These are phyloP conservation scores for Ridgeia piscesae DNA, from an alignment of 1,140 invertebrate genomes.

Conservation along the genomic window DNA sequence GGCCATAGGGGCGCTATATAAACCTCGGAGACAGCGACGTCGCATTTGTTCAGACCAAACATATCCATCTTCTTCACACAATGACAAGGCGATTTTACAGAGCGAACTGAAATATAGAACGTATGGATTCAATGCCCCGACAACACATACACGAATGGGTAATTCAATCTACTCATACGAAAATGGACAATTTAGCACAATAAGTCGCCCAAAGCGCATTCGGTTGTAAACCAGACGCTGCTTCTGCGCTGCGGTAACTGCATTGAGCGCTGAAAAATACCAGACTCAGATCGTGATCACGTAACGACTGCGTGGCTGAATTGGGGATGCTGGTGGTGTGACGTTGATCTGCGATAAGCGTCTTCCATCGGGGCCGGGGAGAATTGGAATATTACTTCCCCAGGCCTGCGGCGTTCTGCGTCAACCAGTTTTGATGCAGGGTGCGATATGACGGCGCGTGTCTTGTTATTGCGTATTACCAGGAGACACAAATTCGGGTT, in stretches of 20 bases:
- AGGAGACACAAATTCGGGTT: no score
- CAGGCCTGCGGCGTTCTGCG: neutral
- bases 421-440: neutral
- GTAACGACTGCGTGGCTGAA: neutral
- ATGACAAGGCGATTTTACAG: neutral
- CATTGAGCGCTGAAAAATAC: no score
- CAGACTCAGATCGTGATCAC: neutral
- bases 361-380: neutral
- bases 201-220: no score
- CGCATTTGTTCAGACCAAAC: neutral
- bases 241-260: no score
- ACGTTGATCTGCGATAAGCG: neutral
- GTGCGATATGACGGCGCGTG: no score
- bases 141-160: neutral
- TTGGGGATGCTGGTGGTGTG: neutral
- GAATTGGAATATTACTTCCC: neutral
- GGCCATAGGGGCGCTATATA: neutral
- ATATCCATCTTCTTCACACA: no score
- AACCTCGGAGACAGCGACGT: neutral
- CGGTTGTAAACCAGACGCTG: no score
- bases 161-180: neutral
- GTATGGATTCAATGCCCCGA: no score
- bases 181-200: neutral
- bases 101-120: neutral
- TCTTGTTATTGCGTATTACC: no score